Evolutionary conservation across 2,797 vertebrate species (phyloP).

Genomic region (Poecilia picta): DNA sequence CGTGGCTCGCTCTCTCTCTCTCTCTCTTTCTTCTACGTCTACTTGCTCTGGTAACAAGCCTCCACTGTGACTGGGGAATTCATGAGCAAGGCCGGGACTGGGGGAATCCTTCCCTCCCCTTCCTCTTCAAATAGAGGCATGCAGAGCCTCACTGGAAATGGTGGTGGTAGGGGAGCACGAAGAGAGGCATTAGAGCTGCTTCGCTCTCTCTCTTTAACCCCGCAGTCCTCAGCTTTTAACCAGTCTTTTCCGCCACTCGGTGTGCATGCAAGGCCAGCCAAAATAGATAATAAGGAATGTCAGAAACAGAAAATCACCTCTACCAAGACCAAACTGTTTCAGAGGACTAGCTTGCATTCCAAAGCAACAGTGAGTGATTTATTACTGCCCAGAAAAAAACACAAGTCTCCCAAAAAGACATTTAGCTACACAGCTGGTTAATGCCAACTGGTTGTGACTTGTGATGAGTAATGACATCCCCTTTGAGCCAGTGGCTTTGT

Average conservation of each 20-base stretch:
- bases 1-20: constrained; percentile 72
- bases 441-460: constrained; percentile 82
- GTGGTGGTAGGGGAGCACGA: constrained; percentile 35
- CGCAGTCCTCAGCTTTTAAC: constrained; percentile 67
- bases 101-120: constrained; percentile 70
- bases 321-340: constrained; percentile 77
- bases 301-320: constrained; percentile 78
- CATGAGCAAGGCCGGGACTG: constrained; percentile 81
- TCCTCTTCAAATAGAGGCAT: constrained; percentile 62
- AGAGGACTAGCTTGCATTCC: constrained; percentile 74
- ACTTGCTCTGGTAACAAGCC: constrained; percentile 92
- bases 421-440: constrained; percentile 82
- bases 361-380: constrained; percentile 78
- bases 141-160: constrained; percentile 61
- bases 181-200: constrained; percentile 47
- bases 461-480: constrained; percentile 83
- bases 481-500: constrained; percentile 81
- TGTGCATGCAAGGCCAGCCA: constrained; percentile 69
- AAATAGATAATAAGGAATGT: constrained; percentile 82
- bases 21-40: constrained; percentile 64
- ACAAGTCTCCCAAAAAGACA: constrained; percentile 77
- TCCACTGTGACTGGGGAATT: constrained; percentile 84
- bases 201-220: constrained; percentile 8
- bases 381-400: constrained; percentile 70
- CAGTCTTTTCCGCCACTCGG: constrained; percentile 62